A percentile compares a stretch with the other conserved stretches of the same genome.
Conservation (phyloP, 1,140 invertebrate species). For the Lethocerus indicus region DNA sequence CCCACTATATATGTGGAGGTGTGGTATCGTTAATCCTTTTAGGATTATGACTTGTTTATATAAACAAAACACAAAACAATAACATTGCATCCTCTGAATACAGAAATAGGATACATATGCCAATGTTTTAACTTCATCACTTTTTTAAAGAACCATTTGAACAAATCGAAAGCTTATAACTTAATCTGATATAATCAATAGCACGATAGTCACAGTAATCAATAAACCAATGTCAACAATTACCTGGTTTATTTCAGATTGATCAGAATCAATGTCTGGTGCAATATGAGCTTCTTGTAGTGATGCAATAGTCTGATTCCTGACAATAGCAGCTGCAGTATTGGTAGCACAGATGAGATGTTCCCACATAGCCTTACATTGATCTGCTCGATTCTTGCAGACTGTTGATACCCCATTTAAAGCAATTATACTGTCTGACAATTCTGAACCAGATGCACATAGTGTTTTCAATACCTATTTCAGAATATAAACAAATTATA, state of each 20-base stretch:
- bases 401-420: conserved; percentile 34
- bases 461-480: conserved; percentile 38
- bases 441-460: conserved; percentile 36
- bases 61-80: too few relatives aligned
- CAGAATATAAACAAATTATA: conserved; percentile 5
- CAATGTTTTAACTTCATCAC: too few relatives aligned
- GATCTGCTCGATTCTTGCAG: conserved; percentile 29
- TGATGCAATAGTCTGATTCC: conserved; percentile 25
- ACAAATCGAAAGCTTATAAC: too few relatives aligned
- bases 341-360: conserved; percentile 26
- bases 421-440: conserved; percentile 33
- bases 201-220: too few relatives aligned
- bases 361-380: conserved; percentile 38
- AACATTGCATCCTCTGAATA: too few relatives aligned
- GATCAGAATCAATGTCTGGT: conserved; percentile 20
- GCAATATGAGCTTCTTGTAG: conserved; percentile 32
- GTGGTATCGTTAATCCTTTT: too few relatives aligned
- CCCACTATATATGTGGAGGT: too few relatives aligned
- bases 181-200: too few relatives aligned
- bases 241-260: conserved; percentile 25
- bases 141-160: too few relatives aligned
- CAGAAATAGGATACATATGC: too few relatives aligned
- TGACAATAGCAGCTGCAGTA: conserved; percentile 14
- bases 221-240: too few relatives aligned
- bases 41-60: too few relatives aligned